A percentile compares a stretch with the other conserved stretches of the same genome.
These are phyloP conservation scores for Coelinius sp. DNA, from an alignment of 2,888 invertebrate species.

Conservation along the genomic window DNA sequence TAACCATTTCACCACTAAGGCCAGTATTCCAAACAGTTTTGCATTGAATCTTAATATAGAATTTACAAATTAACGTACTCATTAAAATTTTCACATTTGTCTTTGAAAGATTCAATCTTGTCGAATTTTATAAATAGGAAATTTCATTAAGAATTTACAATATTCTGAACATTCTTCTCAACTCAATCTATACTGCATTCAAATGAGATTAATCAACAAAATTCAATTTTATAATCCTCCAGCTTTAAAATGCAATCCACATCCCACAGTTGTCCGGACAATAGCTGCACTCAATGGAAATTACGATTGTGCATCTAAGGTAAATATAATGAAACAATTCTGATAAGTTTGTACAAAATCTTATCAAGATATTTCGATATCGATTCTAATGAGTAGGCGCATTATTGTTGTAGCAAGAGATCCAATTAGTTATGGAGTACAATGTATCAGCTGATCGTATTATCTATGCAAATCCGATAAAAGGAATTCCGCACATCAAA, in stretches of 20 bases:
- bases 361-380: neutral
- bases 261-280: conserved; percentile 68
- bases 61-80: too few species aligned
- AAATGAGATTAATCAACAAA: neutral
- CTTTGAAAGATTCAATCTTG: too few species aligned
- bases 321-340: conserved; percentile 41
- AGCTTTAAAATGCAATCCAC: conserved; percentile 78
- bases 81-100: too few species aligned
- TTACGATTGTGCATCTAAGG: conserved; percentile 77
- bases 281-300: conserved; percentile 74
- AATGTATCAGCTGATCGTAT: conserved; percentile 73
- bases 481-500: conserved; percentile 72
- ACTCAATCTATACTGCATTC: conserved; percentile 52
- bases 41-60: too few species aligned
- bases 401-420: conserved; percentile 71
- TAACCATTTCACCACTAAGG: too few species aligned
- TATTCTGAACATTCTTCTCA: neutral
- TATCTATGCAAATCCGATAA: conserved; percentile 76
- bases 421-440: conserved; percentile 71
- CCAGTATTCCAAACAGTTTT: too few species aligned
- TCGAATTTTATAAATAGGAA: too few species aligned
- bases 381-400: neutral
- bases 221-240: conserved; percentile 39
- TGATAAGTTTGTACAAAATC: neutral
- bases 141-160: too few species aligned